Evolutionary conservation across 2,888 invertebrate species (phyloP).

Genomic region (Cantharis lateralis): DNA sequence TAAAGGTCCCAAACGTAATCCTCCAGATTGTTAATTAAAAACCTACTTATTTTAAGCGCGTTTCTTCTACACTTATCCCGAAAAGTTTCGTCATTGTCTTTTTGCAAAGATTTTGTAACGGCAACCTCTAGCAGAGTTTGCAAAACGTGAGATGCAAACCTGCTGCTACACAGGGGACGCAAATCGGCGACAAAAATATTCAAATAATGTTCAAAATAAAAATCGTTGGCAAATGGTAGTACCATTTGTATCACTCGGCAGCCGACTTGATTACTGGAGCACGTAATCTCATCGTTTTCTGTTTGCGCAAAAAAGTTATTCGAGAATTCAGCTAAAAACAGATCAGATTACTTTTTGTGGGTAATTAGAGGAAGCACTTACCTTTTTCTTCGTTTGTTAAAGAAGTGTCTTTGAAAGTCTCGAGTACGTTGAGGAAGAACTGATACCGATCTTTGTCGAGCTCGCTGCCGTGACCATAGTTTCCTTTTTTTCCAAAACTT

Average conservation of each 20-base stretch:
- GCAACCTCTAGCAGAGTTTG: slow-evolving; percentile 69
- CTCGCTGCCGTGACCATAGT: slow-evolving; percentile 71
- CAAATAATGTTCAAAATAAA: slow-evolving; percentile 67
- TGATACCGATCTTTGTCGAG: slow-evolving; percentile 75
- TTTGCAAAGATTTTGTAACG: slow-evolving; percentile 58
- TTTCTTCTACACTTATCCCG: slow-evolving; percentile 65
- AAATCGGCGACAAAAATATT: slow-evolving; percentile 67
- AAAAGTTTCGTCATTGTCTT: slow-evolving; percentile 32
- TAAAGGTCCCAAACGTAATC: slow-evolving; percentile 80
- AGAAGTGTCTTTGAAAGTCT: slow-evolving; percentile 70
- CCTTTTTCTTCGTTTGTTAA: slow-evolving; percentile 74
- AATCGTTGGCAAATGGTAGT: slow-evolving; percentile 68
- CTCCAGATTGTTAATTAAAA: slow-evolving; percentile 81
- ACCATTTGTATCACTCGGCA: slow-evolving; percentile 78
- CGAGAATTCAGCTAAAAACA: slow-evolving; percentile 63
- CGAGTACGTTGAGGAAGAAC: slow-evolving; percentile 77
- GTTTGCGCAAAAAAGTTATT: slow-evolving; percentile 78
- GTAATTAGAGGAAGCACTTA: slow-evolving; percentile 48
- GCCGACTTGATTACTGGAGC: slow-evolving; percentile 79
- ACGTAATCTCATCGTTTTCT: slow-evolving; percentile 70
- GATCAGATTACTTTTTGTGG: not conserved
- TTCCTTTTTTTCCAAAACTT: slow-evolving; percentile 76
- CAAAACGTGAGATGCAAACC: slow-evolving; percentile 79
- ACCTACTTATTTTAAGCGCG: slow-evolving; percentile 73
- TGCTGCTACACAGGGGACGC: slow-evolving; percentile 73